Evolutionary conservation across 1,140 invertebrate species (phyloP).

Genomic region (Thaumetopoea pityocampa): DNA sequence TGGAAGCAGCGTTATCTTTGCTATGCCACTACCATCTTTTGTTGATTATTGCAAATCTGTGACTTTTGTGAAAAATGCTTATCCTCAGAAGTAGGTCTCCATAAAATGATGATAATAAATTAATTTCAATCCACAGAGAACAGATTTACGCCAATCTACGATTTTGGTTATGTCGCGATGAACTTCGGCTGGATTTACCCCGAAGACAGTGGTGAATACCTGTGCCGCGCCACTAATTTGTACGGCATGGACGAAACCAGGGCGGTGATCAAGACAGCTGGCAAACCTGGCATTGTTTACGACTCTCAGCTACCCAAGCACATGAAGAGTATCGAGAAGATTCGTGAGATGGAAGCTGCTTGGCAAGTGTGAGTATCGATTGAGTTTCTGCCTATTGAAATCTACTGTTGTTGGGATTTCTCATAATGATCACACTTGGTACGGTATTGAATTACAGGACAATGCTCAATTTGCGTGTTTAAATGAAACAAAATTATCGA

Average conservation of each 20-base stretch:
- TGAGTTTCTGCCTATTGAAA: too few species aligned
- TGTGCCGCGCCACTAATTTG: conserved; percentile 92
- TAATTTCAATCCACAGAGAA: conserved; percentile 80
- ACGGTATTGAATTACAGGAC: too few species aligned
- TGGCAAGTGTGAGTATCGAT: conserved; percentile 91
- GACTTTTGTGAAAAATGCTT: too few species aligned
- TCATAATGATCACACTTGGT: too few species aligned
- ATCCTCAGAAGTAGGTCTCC: too few species aligned
- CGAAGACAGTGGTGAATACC: conserved; percentile 92
- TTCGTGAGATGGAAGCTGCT: conserved; percentile 96
- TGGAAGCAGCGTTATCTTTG: too few species aligned
- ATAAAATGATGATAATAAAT: too few species aligned
- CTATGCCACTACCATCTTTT: too few species aligned
- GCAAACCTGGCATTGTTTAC: conserved; percentile 93
- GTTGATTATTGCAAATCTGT: too few species aligned
- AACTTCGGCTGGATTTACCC: conserved; percentile 97
- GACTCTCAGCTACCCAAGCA: conserved; percentile 94
- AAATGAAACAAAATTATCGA: background rate
- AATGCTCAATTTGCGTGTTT: too few species aligned
- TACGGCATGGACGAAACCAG: conserved; percentile 93
- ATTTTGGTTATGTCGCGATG: conserved; percentile 97
- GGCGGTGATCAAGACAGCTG: conserved; percentile 88
- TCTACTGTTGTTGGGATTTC: too few species aligned
- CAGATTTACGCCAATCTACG: conserved; percentile 93
- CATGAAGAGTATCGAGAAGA: conserved; percentile 96